Percentiles rank a stretch among this genome's conserved stretches.
Conservation (phyloP, 1,140 invertebrate species). For the Brachionus calyciflorus region DNA sequence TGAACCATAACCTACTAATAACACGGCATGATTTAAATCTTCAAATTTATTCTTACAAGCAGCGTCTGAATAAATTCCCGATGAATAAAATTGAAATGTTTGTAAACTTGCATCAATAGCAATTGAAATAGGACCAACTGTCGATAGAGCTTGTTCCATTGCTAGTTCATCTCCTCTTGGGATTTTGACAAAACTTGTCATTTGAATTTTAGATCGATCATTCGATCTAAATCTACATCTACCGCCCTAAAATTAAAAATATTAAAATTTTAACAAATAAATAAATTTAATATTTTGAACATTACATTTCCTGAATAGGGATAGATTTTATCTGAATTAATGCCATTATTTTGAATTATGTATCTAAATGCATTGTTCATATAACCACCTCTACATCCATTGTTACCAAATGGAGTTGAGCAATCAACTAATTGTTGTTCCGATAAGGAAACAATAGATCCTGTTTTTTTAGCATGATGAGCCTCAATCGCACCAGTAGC, state of each 20-base stretch:
- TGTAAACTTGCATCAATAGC: slow-evolving; percentile 81
- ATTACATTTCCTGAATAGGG: slow-evolving; percentile 28
- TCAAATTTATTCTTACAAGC: slow-evolving; percentile 66
- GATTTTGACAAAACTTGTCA: slow-evolving; percentile 51
- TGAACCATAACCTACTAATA: slow-evolving; percentile 76
- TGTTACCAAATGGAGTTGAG: slow-evolving; percentile 62
- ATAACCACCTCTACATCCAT: slow-evolving; percentile 51
- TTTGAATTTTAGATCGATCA: background rate
- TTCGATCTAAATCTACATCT: slow-evolving; percentile 49
- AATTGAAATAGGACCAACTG: slow-evolving; percentile 72
- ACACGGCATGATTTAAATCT: slow-evolving; percentile 82
- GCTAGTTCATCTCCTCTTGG: slow-evolving; percentile 49
- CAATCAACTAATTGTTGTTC: slow-evolving; percentile 98
- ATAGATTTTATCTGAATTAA: background rate
- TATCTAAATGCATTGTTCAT: slow-evolving; percentile 55
- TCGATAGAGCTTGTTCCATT: slow-evolving; percentile 67
- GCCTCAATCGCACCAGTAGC: slow-evolving; percentile 34
- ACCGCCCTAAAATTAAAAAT: background rate
- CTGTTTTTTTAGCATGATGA: background rate
- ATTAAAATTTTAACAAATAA: background rate
- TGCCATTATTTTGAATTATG: slow-evolving; percentile 53
- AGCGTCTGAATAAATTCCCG: slow-evolving; percentile 67
- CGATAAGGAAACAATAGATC: background rate
- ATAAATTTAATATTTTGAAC: background rate
- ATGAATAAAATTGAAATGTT: slow-evolving; percentile 73